phyloP scores from a whole-genome alignment of 2,888 invertebrate genomes.

The Girardia tigrina region DNA sequence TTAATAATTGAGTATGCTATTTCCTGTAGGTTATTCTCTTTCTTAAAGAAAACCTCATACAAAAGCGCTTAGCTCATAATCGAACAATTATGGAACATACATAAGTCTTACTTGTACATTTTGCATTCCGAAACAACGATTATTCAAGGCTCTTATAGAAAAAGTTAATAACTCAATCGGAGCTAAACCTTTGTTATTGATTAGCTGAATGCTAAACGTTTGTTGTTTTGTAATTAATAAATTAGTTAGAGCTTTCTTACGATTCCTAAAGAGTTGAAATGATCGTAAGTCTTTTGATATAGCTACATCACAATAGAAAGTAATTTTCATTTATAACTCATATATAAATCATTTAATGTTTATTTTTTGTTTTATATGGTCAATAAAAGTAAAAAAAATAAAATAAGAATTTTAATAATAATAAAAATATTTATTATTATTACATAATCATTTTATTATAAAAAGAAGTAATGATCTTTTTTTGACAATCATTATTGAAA shows the following conservation, averaged over 20 bases:
- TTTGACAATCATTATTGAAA: too few relatives aligned
- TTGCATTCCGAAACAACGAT: conserved; percentile 13
- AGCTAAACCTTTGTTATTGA: conserved; percentile 23
- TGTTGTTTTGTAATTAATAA: conserved; percentile 19
- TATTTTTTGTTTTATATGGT: background rate
- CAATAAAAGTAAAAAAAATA: too few relatives aligned
- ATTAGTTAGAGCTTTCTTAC: conserved; percentile 17
- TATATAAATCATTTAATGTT: background rate
- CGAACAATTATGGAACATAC: too few relatives aligned
- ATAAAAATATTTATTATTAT: too few relatives aligned
- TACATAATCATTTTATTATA: too few relatives aligned
- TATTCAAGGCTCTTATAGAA: conserved; percentile 10
- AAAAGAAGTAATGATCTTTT: too few relatives aligned
- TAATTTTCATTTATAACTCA: conserved; percentile 4
- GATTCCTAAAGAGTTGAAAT: conserved; percentile 20
- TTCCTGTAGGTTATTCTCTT: too few relatives aligned
- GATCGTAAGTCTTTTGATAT: conserved; percentile 19
- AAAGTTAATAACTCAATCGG: conserved; percentile 23
- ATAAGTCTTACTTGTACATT: conserved; percentile 12
- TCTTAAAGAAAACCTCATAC: too few relatives aligned
- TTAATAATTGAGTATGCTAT: too few relatives aligned
- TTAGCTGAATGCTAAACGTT: conserved; percentile 20
- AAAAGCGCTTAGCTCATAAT: too few relatives aligned
- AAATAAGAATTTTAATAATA: too few relatives aligned
- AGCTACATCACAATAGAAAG: conserved; percentile 3